A percentile compares a stretch with the other conserved stretches of the same genome.
Evolutionary conservation across 2,888 invertebrate species (phyloP).

Genomic region (Cryptus viduatorius): DNA sequence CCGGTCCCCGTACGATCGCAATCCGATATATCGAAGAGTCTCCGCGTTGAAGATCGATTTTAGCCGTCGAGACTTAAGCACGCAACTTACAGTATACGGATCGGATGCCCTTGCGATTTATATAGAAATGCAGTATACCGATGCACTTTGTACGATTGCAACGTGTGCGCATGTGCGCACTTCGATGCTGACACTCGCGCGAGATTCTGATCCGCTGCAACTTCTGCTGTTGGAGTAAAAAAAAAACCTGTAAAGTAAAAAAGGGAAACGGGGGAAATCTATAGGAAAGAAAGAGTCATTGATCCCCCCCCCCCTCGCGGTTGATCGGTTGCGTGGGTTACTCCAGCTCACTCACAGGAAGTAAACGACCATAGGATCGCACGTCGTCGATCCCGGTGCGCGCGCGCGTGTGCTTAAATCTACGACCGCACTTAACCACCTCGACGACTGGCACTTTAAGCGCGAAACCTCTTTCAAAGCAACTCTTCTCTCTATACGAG

Average conservation of each 20-base stretch:
- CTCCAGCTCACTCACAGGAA: conserved; percentile 35
- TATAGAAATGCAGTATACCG: conserved; percentile 4
- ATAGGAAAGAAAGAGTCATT: conserved; percentile 34
- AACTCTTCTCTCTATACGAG: conserved; percentile 28
- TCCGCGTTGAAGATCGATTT: conserved; percentile 42
- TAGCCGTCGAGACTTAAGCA: conserved; percentile 34
- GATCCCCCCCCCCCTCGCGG: conserved; percentile 1
- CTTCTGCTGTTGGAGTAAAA: background rate
- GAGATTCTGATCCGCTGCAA: conserved; percentile 27
- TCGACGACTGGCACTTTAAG: conserved; percentile 44
- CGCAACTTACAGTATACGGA: conserved; percentile 28
- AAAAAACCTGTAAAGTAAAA: background rate
- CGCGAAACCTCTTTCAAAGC: conserved; percentile 42
- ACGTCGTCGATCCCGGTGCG: conserved; percentile 40
- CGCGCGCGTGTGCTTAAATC: conserved; percentile 30
- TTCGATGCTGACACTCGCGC: conserved; percentile 17
- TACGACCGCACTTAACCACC: conserved; percentile 51
- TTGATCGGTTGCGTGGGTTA: conserved; percentile 58
- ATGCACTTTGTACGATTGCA: background rate
- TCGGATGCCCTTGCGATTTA: conserved; percentile 1
- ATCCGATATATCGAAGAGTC: conserved; percentile 52
- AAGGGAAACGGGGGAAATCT: background rate
- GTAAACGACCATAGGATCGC: conserved; percentile 39
- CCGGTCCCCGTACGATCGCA: conserved; percentile 59
- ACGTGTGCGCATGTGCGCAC: background rate